Percentiles rank a stretch among this genome's conserved stretches.
Evolutionary conservation across 1,140 invertebrate genomes (phyloP).

Genomic region (Acyrthosiphon pisum): DNA sequence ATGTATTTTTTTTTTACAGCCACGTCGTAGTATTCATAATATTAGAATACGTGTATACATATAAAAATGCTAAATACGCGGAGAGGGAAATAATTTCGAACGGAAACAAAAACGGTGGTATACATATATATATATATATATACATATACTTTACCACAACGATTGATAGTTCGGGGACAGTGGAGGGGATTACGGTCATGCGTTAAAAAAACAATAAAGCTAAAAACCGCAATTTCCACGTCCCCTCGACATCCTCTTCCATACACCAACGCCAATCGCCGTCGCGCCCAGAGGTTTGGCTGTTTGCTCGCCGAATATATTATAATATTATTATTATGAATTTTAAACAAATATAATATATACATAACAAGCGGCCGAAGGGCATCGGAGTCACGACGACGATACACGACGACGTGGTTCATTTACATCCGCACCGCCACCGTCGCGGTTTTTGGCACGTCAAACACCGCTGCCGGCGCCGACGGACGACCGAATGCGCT

Average conservation of each 20-base stretch:
- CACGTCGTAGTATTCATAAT: background rate
- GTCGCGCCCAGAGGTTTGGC: background rate
- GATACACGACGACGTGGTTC: background rate
- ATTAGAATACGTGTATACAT: background rate
- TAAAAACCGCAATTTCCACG: background rate
- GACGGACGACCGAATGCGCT: background rate
- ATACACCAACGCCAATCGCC: background rate
- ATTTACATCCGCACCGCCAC: slow-evolving; percentile 11
- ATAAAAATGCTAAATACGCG: background rate
- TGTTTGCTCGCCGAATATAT: background rate
- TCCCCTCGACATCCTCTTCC: background rate
- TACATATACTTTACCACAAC: background rate
- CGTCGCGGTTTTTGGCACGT: slow-evolving; percentile 21
- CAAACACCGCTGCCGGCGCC: background rate
- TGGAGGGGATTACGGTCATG: background rate
- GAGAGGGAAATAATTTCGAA: background rate
- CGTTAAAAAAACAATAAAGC: background rate
- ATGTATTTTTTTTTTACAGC: background rate
- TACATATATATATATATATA: too few species aligned
- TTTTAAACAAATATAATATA: slow-evolving; percentile 2
- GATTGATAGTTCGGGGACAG: background rate
- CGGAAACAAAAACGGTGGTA: background rate
- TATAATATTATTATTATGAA: slow-evolving; percentile 4
- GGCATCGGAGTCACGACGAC: background rate
- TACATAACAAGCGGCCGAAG: background rate